Evolutionary conservation across 2,888 invertebrate species (phyloP).

Genomic region (Cheilosia vernalis): DNA sequence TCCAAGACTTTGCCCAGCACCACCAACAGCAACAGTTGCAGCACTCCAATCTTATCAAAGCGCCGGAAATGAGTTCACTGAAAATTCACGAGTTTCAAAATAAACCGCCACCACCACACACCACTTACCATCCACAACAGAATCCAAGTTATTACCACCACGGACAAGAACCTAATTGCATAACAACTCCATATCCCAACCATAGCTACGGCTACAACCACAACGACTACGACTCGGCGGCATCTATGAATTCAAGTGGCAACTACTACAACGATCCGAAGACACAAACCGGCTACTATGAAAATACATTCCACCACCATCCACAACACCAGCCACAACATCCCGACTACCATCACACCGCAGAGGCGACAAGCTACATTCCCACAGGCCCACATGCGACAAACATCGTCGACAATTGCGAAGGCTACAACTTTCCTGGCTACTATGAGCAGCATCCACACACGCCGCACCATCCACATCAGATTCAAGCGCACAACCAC

Average conservation of each 20-base stretch:
- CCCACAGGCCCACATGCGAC: constrained; percentile 53
- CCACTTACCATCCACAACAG: constrained; percentile 79
- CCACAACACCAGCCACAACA: constrained; percentile 70
- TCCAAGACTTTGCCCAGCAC: constrained; percentile 65
- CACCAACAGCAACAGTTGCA: constrained; percentile 76
- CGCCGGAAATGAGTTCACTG: constrained; percentile 76
- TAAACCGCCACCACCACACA: constrained; percentile 77
- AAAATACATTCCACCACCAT: constrained; percentile 78
- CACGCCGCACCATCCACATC: constrained; percentile 82
- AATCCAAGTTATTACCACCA: constrained; percentile 81
- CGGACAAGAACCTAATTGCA: constrained; percentile 77
- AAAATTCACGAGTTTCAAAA: constrained; percentile 78
- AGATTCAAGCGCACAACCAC: constrained; percentile 82
- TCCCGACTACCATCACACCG: constrained; percentile 60
- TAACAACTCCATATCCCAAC: constrained; percentile 77
- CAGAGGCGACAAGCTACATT: constrained; percentile 62
- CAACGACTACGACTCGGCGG: constrained; percentile 78
- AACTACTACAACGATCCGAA: constrained; percentile 82
- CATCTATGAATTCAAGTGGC: constrained; percentile 79
- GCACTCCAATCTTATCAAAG: constrained; percentile 74
- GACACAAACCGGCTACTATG: constrained; percentile 81
- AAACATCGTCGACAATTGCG: constrained; percentile 80
- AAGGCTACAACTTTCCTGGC: constrained; percentile 79
- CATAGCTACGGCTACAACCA: constrained; percentile 78
- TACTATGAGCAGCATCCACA: constrained; percentile 78